Base-by-base conservation (phyloP, 2,113 vertebrate species). In the Ctenodactylus gundi region DNA sequence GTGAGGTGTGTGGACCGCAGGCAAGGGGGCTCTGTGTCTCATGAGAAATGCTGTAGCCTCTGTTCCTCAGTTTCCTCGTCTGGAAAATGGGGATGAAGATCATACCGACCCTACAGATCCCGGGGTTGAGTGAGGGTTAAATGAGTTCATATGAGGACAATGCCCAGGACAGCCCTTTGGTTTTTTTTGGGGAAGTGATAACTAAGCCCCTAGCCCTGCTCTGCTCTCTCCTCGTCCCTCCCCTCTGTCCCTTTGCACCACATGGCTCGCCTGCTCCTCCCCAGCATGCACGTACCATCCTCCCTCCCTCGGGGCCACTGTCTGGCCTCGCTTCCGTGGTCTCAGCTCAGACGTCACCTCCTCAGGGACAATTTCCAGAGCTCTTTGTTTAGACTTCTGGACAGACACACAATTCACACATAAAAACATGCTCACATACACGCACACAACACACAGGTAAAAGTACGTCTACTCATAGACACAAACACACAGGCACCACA, bases 361-460 rank as follows among this genome's bases (percentile, higher is more conserved):
- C 44, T 21, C 29, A 57, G 55, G 68, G 46, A 39, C 27, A 17
- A 12, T 23, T 57, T 12, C 7, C 46, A n/a, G n/a, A 68, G 10
- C 1, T 15, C 25, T 17, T 36, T 70, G 21, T 72, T 36, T n/a
- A 36, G n/a, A 58, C 49, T 21, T 18, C 41, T 0, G 15, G 7
- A 73, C 60, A 76, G 27, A 62, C 6, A 8, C 9, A 23, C 67
- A 62, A 46, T 15, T 18, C 73, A 57, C 58, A 82, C 8, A 29
- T 25, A 80, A 2, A 55, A 8, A 27, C 82, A 64, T 34, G 34
- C 23, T 12, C 18, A 70, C 46, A 51, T 23, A 17, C 27, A 11
- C 13, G 1, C 3, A 1, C 46, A 23, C 2, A 8, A 15, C 34
- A 49, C 64, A 81, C 4, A 27, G 11, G 39, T 1, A 39, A 1